Conservation (phyloP, 2,888 invertebrate genomes). For the Liodrosophila aerea region DNA sequence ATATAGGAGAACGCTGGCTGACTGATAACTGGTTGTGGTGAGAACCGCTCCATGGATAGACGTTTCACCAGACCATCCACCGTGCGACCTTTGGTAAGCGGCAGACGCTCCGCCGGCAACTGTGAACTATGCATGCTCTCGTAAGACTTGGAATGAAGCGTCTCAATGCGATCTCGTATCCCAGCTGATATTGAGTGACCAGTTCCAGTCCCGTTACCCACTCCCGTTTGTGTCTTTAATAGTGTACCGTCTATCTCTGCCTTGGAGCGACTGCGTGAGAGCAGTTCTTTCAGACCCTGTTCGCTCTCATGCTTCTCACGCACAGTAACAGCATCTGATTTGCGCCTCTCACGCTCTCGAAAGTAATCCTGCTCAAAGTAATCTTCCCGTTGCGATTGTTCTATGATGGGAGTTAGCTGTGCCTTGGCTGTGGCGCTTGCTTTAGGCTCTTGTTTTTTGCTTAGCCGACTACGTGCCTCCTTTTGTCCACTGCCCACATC, state of each 20-base stretch:
- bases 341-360: conserved; percentile 77
- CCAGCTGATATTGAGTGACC: conserved; percentile 81
- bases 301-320: conserved; percentile 80
- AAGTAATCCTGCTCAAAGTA: conserved; percentile 83
- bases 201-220: background rate
- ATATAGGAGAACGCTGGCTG: conserved; percentile 93
- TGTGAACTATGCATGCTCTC: conserved; percentile 89
- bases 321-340: conserved; percentile 80
- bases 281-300: conserved; percentile 69
- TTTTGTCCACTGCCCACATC: conserved; percentile 84
- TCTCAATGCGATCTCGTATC: conserved; percentile 76
- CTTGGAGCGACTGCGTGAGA: conserved; percentile 73
- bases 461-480: conserved; percentile 52
- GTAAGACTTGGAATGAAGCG: conserved; percentile 82
- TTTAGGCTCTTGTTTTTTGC: conserved; percentile 60
- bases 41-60: conserved; percentile 87
- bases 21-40: conserved; percentile 87
- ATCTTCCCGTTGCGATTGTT: conserved; percentile 88
- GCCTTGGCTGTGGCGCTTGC: conserved; percentile 78
- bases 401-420: conserved; percentile 91
- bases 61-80: conserved; percentile 90
- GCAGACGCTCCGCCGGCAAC: conserved; percentile 87
- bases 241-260: conserved; percentile 82
- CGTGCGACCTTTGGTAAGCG: conserved; percentile 88
- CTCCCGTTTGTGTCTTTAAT: conserved; percentile 71